phyloP scores from a whole-genome alignment of 2,113 vertebrate genomes.

The Lutjanus erythropterus region DNA sequence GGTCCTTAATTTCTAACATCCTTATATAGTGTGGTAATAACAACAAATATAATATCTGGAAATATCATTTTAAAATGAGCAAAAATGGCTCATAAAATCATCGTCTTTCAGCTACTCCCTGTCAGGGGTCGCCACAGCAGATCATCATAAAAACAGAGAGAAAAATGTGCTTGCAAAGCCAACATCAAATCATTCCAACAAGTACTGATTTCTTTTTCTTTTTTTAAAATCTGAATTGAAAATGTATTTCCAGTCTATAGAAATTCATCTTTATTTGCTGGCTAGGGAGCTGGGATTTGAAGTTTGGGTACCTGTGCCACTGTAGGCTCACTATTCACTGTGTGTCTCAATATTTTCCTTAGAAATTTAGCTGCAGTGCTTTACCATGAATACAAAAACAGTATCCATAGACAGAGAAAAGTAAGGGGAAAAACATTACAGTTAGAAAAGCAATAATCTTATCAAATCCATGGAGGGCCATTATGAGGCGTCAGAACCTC shows the following conservation, averaged over 20 bases:
- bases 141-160: neutral
- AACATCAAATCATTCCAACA: neutral
- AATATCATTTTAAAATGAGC: neutral
- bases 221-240: neutral
- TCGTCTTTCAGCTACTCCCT: no score
- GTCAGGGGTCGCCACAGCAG: no score
- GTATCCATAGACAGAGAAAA: constrained; percentile 50
- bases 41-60: neutral
- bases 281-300: neutral
- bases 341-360: constrained; percentile 22
- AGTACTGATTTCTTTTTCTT: neutral
- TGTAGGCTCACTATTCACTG: constrained; percentile 6
- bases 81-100: no score
- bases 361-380: constrained; percentile 13
- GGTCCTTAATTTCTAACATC: neutral
- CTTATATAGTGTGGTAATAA: neutral
- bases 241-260: neutral
- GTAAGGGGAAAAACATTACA: constrained; percentile 65
- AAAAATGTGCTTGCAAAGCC: neutral
- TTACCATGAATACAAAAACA: constrained; percentile 45
- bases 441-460: constrained; percentile 75
- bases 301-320: neutral
- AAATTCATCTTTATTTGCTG: neutral
- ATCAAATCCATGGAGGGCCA: constrained; percentile 77
- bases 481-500: constrained; percentile 75